Evolutionary conservation across 2,113 vertebrate genomes (phyloP).

Genomic region (Mixornis gularis): DNA sequence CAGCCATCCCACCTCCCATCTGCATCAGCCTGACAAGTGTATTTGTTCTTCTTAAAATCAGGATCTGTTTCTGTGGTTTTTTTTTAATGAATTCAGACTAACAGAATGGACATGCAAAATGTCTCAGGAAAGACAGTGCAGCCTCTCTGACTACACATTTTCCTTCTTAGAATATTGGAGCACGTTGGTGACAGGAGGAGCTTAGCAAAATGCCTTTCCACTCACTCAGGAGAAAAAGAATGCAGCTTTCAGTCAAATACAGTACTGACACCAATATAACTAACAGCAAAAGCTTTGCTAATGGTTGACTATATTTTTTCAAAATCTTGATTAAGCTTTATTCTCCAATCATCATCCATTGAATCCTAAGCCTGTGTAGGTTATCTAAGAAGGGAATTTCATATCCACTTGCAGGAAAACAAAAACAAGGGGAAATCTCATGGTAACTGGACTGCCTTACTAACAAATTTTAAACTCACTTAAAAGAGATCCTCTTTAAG

Average conservation of each 20-base stretch:
- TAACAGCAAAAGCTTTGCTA: neutral
- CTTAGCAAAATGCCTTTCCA: neutral
- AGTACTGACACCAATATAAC: neutral
- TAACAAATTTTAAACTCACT: neutral
- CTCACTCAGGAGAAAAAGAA: neutral
- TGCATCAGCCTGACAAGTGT: rapidly evolving
- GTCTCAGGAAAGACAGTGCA: neutral
- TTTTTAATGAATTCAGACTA: neutral
- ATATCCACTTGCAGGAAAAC: neutral
- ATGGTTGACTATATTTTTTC: neutral
- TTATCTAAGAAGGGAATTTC: neutral
- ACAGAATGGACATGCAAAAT: neutral
- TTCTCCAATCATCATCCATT: neutral
- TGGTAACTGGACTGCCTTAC: neutral
- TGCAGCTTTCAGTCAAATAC: neutral
- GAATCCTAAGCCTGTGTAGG: neutral
- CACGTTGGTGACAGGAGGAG: neutral
- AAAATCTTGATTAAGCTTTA: neutral
- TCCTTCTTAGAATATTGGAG: neutral
- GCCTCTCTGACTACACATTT: neutral
- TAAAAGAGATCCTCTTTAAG: neutral
- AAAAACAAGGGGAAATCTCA: neutral
- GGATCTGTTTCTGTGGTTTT: neutral
- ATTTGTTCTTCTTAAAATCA: neutral
- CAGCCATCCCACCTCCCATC: neutral